These are phyloP conservation scores for Artibeus jamaicensis DNA, from an alignment of 2,797 vertebrate genomes.

Conservation along the genomic window DNA sequence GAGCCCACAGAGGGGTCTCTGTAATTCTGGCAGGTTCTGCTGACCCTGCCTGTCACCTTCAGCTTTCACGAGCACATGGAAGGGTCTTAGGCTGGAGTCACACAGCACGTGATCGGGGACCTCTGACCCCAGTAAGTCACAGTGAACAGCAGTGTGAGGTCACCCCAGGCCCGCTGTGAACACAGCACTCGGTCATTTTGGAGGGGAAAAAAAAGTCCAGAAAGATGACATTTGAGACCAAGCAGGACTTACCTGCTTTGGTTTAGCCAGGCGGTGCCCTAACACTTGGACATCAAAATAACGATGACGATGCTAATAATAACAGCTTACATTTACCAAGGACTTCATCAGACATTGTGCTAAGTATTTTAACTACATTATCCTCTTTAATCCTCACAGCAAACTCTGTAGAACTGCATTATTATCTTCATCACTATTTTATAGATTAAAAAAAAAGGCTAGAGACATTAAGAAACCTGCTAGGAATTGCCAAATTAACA, in stretches of 20 bases:
- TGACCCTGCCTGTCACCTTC: conserved; percentile 53
- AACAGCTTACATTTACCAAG: neutral
- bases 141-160: neutral
- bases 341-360: neutral
- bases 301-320: too few relatives aligned
- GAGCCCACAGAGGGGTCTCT: conserved; percentile 50
- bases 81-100: conserved; percentile 44
- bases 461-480: neutral
- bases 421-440: neutral
- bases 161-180: conserved; percentile 37
- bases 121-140: conserved; percentile 40
- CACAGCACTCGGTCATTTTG: neutral
- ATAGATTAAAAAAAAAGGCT: neutral
- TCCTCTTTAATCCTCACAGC: neutral
- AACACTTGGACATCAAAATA: neutral
- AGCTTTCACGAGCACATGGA: conserved; percentile 4
- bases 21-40: conserved; percentile 20
- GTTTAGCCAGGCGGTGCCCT: neutral
- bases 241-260: neutral
- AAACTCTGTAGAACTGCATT: neutral
- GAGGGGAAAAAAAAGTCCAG: neutral
- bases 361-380: neutral
- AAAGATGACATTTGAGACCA: neutral
- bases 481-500: neutral
- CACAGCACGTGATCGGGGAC: conserved; percentile 4